A percentile compares a stretch with the other conserved stretches of the same genome.
Conservation (phyloP, 2,888 invertebrate species). For the Drosophila peninsularis region DNA sequence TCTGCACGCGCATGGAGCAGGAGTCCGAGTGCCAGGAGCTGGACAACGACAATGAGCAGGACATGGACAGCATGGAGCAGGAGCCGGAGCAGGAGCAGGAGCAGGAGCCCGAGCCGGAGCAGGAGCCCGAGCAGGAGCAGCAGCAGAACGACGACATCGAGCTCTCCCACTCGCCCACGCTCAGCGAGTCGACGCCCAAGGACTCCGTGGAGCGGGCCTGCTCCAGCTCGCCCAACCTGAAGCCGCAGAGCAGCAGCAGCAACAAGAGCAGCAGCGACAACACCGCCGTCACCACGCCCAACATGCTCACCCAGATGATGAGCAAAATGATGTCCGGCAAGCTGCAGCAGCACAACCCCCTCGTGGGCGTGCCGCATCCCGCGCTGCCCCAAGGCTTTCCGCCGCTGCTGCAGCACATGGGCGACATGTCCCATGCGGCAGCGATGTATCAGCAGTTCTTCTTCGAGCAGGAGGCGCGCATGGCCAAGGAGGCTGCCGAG, state of each 20-base stretch:
- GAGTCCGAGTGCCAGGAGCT: conserved; percentile 91
- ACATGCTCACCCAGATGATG: conserved; percentile 88
- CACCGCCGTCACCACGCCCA: conserved; percentile 80
- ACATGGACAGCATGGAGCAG: conserved; percentile 88
- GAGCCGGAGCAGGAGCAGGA: conserved; percentile 81
- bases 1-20: conserved; percentile 93
- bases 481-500: conserved; percentile 88
- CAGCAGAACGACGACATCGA: conserved; percentile 69
- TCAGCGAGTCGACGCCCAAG: conserved; percentile 67
- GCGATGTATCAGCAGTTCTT: conserved; percentile 93
- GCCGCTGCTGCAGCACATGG: conserved; percentile 86
- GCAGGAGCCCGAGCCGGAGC: conserved; percentile 84
- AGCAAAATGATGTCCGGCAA: conserved; percentile 88
- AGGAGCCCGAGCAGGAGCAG: conserved; percentile 85
- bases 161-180: conserved; percentile 78
- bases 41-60: conserved; percentile 87
- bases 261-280: conserved; percentile 53
- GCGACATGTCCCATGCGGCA: conserved; percentile 87
- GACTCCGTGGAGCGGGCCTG: conserved; percentile 64
- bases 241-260: conserved; percentile 53
- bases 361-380: conserved; percentile 85
- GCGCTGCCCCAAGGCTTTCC: conserved; percentile 87
- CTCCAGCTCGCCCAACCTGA: conserved; percentile 72
- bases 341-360: conserved; percentile 85
- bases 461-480: conserved; percentile 91